A percentile compares a stretch with the other conserved stretches of the same genome.
Conservation (phyloP, 2,888 invertebrate genomes). For the Leptodirus hochenwartii region DNA sequence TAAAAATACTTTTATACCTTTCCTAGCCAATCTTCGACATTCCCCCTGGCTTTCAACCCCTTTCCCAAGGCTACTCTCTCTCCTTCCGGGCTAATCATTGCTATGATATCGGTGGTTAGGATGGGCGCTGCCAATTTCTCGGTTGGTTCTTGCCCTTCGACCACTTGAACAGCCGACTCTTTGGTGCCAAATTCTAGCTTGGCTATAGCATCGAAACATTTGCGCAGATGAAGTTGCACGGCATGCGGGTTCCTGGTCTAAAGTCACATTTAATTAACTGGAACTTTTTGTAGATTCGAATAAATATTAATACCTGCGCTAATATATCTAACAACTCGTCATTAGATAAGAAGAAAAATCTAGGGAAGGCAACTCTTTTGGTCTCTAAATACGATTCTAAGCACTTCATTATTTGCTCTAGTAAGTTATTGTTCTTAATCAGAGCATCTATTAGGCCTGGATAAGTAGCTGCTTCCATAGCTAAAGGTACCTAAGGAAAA, state of each 20-base stretch:
- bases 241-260: conserved; percentile 73
- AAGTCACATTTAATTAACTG: no score
- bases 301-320: conserved; percentile 43
- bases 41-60: conserved; percentile 72
- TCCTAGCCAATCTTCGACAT: conserved; percentile 82
- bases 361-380: conserved; percentile 70
- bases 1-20: no score
- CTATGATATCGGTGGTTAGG: conserved; percentile 65
- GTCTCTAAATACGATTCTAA: conserved; percentile 79
- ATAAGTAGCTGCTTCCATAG: conserved; percentile 61
- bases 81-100: conserved; percentile 80
- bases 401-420: conserved; percentile 81
- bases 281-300: conserved; percentile 3
- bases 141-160: conserved; percentile 31
- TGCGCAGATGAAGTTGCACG: conserved; percentile 76
- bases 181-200: conserved; percentile 58
- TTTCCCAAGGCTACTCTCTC: conserved; percentile 64
- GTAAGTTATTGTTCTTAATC: conserved; percentile 51
- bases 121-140: conserved; percentile 25
- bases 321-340: conserved; percentile 79
- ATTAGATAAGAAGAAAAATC: conserved; percentile 81
- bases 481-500: conserved; percentile 46
- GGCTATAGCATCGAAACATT: conserved; percentile 75
- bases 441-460: conserved; percentile 51
- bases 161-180: conserved; percentile 29